Base-by-base conservation (phyloP, 2,797 vertebrate species). In the Ibycter americanus region DNA sequence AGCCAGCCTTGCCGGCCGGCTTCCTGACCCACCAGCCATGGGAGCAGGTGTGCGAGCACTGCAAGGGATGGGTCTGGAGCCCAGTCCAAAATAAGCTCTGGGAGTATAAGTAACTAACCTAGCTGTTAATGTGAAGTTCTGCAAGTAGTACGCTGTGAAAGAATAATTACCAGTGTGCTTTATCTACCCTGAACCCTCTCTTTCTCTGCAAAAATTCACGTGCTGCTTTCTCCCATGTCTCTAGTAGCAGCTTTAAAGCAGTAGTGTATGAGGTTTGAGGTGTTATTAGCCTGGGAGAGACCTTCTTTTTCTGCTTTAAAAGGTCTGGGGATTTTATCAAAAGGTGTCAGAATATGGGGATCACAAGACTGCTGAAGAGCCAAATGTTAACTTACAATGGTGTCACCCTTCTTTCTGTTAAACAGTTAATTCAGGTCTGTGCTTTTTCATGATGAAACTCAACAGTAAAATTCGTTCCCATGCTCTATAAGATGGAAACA, bases 1-100 rank as follows among this genome's bases (percentile, higher is more conserved):
- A 9, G 11, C 25, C 0, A 1, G n/a, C 22, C 23, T 6, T 1
- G 1, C 18, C 2, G 4, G 23, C 31, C 0, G 4, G 29, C 49
- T 68, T n/a, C 21, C 47, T 29, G 83, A 51, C n/a, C 56, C 2
- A 1, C 17, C 1, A 3, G 12, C 47, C 1, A 3, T 46, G n/a
- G 51, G 5, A 1, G 32, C 42, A 31, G 44, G 44, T 10, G 3
- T 1, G 4, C 1, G 3, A 62, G 65, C 2, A 1, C 19, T 36
- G 67, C 29, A 6, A 61, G 44, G 55, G 26, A 21, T 25, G 12
- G 44, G 54, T 73, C 29, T 17, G 61, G 36, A 73, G 31, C 65
- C 0, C 2, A 34, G 34, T 34, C 65, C 63, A 34, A 44, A 65
- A 59, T 51, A 38, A 81, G 18, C 19, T 46, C 58, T 76, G 0